A percentile compares a stretch with the other conserved stretches of the same genome.
Evolutionary conservation across 2,797 vertebrate genomes (phyloP).

Genomic region (Siniperca undulata): DNA sequence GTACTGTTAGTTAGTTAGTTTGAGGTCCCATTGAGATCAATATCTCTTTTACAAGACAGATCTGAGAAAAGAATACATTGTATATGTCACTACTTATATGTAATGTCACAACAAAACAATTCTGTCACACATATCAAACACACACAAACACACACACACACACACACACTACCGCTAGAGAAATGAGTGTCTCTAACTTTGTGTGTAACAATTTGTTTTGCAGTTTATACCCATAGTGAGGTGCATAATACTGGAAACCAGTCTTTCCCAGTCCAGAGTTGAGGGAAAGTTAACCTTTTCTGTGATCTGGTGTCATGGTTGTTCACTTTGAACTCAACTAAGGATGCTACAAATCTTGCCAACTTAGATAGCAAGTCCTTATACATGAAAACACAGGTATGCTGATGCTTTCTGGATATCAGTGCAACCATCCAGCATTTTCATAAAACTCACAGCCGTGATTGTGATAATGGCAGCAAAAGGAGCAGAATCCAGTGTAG

Average conservation of each 20-base stretch:
- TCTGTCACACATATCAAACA: too few relatives aligned
- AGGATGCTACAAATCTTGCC: background rate
- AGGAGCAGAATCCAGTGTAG: background rate
- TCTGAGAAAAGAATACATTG: too few relatives aligned
- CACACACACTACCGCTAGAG: too few relatives aligned
- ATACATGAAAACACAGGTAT: background rate
- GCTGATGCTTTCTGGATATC: background rate
- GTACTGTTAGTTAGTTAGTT: background rate
- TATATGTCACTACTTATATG: too few relatives aligned
- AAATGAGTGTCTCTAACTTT: background rate
- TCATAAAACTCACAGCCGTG: background rate
- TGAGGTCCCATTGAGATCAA: background rate
- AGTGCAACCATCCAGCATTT: background rate
- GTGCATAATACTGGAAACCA: background rate
- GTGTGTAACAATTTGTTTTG: too few relatives aligned
- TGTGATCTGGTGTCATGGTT: background rate
- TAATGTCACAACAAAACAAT: too few relatives aligned
- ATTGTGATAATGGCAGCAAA: background rate
- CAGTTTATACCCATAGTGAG: background rate
- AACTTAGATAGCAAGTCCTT: background rate
- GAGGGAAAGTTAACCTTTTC: background rate
- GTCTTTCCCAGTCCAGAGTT: background rate
- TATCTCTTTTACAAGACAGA: background rate
- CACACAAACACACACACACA: too few relatives aligned
- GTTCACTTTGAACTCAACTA: background rate